phyloP scores from a whole-genome alignment of 2,888 invertebrate genomes.

The Tubulanus polymorphus region DNA sequence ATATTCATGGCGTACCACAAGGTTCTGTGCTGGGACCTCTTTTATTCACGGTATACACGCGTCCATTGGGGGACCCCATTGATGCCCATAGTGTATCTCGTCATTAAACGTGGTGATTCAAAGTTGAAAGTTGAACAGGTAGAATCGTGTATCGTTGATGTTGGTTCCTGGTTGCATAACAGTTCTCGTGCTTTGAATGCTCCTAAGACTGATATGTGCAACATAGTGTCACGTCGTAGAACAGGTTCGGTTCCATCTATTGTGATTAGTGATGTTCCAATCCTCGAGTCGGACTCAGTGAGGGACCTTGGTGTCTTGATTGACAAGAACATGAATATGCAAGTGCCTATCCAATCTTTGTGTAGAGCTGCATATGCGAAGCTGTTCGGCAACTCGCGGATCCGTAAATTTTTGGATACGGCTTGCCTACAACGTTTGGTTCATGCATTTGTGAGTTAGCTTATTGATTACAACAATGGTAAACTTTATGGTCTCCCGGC shows the following conservation, averaged over 20 bases:
- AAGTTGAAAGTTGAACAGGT: no score
- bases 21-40: conserved; percentile 11
- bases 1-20: no score
- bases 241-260: no score
- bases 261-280: no score
- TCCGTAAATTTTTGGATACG: background rate
- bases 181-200: no score
- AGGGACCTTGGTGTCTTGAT: background rate
- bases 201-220: no score
- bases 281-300: no score
- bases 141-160: conserved; percentile 21
- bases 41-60: conserved; percentile 12
- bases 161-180: conserved; percentile 5
- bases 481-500: background rate
- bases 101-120: no score
- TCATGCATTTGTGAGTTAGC: background rate
- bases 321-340: background rate
- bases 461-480: background rate
- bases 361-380: background rate
- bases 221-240: no score
- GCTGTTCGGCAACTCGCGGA: background rate
- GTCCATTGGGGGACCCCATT: conserved; percentile 17
- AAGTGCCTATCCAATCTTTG: background rate
- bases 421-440: background rate
- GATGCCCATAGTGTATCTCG: conserved; percentile 14